Base-by-base conservation (phyloP, 2,888 invertebrate genomes). In the Xylophagus ater region DNA sequence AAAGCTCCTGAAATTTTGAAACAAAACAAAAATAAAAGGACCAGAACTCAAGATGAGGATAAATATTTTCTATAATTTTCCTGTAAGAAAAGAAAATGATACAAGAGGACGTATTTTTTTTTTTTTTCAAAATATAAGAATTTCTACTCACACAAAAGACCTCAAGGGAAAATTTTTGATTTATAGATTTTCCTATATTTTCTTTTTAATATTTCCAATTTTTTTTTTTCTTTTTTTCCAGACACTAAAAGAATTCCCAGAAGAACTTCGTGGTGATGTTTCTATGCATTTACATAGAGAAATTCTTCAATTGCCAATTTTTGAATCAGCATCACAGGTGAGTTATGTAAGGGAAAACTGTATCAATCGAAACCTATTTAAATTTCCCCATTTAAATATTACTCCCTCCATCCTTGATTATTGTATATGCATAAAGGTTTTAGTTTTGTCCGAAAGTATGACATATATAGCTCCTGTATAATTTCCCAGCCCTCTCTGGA, bases 201-300 rank as follows among this genome's bases (percentile, higher is more conserved):
- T 20, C 7, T 26, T 31, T 24, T 37, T 20, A 33, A 37, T 39
- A 10, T 12, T 25, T 37, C 13, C 14, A 36, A 35, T 25, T 35
- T 29, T 32, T 2, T 33, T 30, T 21, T 32, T 19, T 23, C 4
- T 37, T 18, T 10, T 17, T 26, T 40, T 68, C 46, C 69, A 92
- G 92, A 88, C 90, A 34, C 68, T 93, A 49, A 87, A 87, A 67
- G 93, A 94, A 68, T 94, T 94, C 68, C 94, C 94, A 0, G 93
- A 94, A 61, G 94, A 94, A 65, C 69, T 96, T 40, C 71, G 93
- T 43, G 94, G 94, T 13, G 94, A 94, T 59, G 90, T 96, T 28
- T 90, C 90, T 37, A 81, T 94, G 79, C 94, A 96, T 67, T 73
- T 96, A 51, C 89, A 94, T 66, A 76, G 90, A 44, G 94, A 94